Percentiles rank a stretch among this genome's conserved stretches.
These are phyloP conservation scores for Archaeoteleia sp. DNA, from an alignment of 2,888 invertebrate species.

Conservation along the genomic window DNA sequence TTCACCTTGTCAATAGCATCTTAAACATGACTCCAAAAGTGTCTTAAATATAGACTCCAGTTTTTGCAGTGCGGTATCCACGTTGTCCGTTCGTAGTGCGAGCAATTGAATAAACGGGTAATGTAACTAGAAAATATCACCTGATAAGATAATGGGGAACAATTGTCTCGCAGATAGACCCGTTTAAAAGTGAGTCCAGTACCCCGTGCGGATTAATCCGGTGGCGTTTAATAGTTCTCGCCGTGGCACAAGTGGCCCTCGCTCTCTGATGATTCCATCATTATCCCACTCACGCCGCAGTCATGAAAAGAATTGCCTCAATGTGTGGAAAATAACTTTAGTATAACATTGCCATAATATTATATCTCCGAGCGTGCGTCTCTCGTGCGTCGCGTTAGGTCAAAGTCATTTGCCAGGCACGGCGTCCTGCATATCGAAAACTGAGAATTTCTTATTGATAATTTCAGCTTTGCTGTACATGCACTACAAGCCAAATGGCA, in stretches of 20 bases:
- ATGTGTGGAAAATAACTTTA: constrained; percentile 4
- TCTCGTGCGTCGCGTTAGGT: too few relatives aligned
- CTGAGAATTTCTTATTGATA: too few relatives aligned
- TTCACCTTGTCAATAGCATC: too few relatives aligned
- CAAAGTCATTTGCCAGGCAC: too few relatives aligned
- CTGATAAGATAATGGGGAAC: constrained; percentile 70
- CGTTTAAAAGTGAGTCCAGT: constrained; percentile 43
- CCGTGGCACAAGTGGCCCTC: constrained; percentile 37
- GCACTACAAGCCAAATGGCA: too few relatives aligned
- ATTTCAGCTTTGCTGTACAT: too few relatives aligned
- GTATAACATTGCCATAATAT: not conserved
- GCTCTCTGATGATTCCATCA: constrained; percentile 30
- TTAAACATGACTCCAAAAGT: too few relatives aligned
- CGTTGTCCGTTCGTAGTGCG: constrained; percentile 5
- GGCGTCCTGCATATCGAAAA: too few relatives aligned
- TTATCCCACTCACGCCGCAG: constrained; percentile 1
- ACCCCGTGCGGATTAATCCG: constrained; percentile 53
- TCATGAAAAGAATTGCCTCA: not conserved
- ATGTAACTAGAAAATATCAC: constrained; percentile 64
- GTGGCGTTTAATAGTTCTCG: constrained; percentile 39
- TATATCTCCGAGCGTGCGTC: not conserved
- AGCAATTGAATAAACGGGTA: constrained; percentile 58
- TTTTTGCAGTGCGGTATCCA: too few relatives aligned
- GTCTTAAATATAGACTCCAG: too few relatives aligned
- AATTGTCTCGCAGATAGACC: constrained; percentile 59